Percentiles rank a stretch among this genome's conserved stretches.
phyloP scores from a whole-genome alignment of 2,797 vertebrate species.

The Cottoperca gobio region DNA sequence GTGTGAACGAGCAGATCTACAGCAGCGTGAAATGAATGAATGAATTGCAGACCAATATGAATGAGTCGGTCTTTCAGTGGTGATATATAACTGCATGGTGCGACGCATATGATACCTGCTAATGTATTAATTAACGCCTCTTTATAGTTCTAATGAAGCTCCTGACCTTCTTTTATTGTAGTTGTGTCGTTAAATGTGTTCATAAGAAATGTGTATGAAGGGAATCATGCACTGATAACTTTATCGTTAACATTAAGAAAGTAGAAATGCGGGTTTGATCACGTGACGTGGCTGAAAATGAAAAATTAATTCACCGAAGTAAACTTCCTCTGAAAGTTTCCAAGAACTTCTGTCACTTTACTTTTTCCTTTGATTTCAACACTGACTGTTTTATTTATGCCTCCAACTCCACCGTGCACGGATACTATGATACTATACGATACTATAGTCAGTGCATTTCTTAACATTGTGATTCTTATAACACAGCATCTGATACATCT shows the following conservation, averaged over 20 bases:
- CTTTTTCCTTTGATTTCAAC: conserved; percentile 13
- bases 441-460: background rate
- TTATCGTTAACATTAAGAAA: background rate
- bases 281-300: background rate
- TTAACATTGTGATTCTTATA: conserved; percentile 4
- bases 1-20: conserved; percentile 16
- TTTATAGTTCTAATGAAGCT: background rate
- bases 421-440: background rate
- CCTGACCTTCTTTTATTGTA: background rate
- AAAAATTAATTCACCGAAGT: background rate
- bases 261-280: background rate
- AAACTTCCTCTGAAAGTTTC: background rate
- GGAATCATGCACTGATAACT: background rate
- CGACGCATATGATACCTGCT: background rate
- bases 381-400: conserved; percentile 26
- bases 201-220: background rate
- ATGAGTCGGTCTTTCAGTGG: background rate
- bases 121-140: background rate
- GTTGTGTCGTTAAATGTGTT: background rate
- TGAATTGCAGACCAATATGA: conserved; percentile 1
- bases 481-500: background rate
- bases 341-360: background rate
- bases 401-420: background rate
- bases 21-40: background rate
- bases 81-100: background rate